Conservation (phyloP, 1,140 invertebrate genomes). For the Drosophila insularis region DNA sequence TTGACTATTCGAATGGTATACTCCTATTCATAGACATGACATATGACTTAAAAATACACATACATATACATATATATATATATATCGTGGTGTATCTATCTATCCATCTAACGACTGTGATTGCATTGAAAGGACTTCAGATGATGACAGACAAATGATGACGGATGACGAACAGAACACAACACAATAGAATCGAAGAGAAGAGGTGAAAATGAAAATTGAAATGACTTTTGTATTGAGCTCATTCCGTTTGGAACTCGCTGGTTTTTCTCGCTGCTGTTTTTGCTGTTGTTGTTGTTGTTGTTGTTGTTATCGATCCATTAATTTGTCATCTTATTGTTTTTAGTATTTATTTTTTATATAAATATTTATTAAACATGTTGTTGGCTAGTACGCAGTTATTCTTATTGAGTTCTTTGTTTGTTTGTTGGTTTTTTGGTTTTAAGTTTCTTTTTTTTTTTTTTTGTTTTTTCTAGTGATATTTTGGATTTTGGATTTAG, state of each 20-base stretch:
- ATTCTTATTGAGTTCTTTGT: slow-evolving; percentile 26
- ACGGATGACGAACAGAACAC: neutral
- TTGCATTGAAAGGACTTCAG: neutral
- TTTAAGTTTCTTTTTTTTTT: slow-evolving; percentile 36
- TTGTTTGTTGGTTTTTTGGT: slow-evolving; percentile 58
- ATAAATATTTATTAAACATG: slow-evolving; percentile 5
- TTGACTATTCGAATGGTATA: too few relatives aligned
- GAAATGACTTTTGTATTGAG: neutral
- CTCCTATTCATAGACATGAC: too few relatives aligned
- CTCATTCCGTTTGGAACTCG: neutral
- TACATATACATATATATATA: neutral
- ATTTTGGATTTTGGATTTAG: slow-evolving; percentile 35
- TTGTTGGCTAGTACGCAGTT: slow-evolving; percentile 1
- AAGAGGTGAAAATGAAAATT: neutral
- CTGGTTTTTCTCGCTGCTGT: neutral
- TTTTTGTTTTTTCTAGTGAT: slow-evolving; percentile 34
- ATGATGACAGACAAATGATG: slow-evolving; percentile 4
- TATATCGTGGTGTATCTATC: neutral
- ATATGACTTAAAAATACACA: too few relatives aligned
- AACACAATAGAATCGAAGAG: neutral
- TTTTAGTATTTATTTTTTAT: neutral
- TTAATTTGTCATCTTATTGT: slow-evolving; percentile 26
- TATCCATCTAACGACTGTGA: neutral
- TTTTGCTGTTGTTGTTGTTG: too few relatives aligned
- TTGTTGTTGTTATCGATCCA: neutral